Conservation (phyloP, 2,888 invertebrate genomes). For the Plagodis pulveraria region DNA sequence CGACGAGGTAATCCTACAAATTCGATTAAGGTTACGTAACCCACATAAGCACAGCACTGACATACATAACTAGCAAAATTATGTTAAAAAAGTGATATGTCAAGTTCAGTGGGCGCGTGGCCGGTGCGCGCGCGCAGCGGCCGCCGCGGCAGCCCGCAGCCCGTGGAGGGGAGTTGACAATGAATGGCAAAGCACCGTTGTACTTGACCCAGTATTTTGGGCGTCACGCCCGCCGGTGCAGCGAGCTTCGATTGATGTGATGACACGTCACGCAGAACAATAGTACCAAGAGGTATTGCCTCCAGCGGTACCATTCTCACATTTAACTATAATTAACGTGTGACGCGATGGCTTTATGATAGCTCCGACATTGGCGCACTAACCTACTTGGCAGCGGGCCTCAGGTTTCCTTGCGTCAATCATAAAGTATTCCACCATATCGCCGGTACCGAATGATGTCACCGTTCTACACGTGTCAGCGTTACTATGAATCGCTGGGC, state of each 20-base stretch:
- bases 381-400: conserved; percentile 73
- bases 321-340: conserved; percentile 56
- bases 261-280: conserved; percentile 59
- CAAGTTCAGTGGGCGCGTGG: conserved; percentile 78
- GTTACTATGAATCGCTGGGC: conserved; percentile 48
- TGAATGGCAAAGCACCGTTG: conserved; percentile 83
- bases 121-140: conserved; percentile 62
- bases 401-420: conserved; percentile 67
- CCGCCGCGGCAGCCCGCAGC: conserved; percentile 42
- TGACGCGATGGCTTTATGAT: conserved; percentile 60
- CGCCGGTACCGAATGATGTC: conserved; percentile 57
- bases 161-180: conserved; percentile 65
- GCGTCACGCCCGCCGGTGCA: conserved; percentile 68
- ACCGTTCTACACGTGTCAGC: conserved; percentile 53
- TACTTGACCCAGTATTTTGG: conserved; percentile 81
- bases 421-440: conserved; percentile 52
- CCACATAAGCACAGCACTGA: conserved; percentile 48
- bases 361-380: conserved; percentile 77
- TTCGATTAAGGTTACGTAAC: conserved; percentile 43
- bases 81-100: conserved; percentile 73
- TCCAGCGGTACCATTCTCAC: conserved; percentile 49
- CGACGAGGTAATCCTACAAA: conserved; percentile 20
- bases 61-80: conserved; percentile 65
- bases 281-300: conserved; percentile 14
- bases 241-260: conserved; percentile 66